phyloP scores from a whole-genome alignment of 2,888 invertebrate genomes.

The Sminthurides aquaticus region DNA sequence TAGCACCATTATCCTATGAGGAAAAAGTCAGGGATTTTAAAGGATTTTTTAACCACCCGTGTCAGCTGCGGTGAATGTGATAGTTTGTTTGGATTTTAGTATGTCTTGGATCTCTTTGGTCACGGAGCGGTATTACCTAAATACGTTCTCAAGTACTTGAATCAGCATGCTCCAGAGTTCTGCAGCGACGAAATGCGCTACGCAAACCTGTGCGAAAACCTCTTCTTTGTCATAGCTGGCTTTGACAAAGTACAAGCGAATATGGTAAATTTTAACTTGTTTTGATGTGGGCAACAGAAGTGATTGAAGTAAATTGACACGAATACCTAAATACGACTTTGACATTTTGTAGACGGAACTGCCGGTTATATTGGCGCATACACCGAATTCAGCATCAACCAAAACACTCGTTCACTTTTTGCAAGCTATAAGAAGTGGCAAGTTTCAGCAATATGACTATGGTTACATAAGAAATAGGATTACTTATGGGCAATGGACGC shows the following conservation, averaged over 20 bases:
- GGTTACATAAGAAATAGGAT: constrained; percentile 20
- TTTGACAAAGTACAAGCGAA: constrained; percentile 27
- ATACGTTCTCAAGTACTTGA: constrained; percentile 25
- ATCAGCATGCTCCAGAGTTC: constrained; percentile 21
- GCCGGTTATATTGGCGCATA: constrained; percentile 27
- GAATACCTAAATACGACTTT: too few species aligned
- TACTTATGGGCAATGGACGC: constrained; percentile 21
- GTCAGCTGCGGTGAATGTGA: neutral
- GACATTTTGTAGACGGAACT: constrained; percentile 21
- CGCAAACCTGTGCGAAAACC: constrained; percentile 24
- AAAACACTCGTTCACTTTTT: constrained; percentile 25
- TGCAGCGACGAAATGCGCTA: constrained; percentile 24
- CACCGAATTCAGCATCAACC: constrained; percentile 17
- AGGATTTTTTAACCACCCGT: neutral
- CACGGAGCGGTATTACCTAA: constrained; percentile 25
- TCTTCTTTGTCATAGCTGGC: constrained; percentile 27
- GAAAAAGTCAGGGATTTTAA: constrained; percentile 11
- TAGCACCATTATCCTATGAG: constrained; percentile 18
- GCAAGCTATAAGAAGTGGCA: constrained; percentile 22
- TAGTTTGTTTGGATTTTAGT: constrained; percentile 16
- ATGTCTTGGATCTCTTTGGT: constrained; percentile 23
- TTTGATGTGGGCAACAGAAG: too few species aligned
- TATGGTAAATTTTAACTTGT: constrained; percentile 10
- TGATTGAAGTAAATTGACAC: too few species aligned
- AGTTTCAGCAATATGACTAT: constrained; percentile 28